Base-by-base conservation (phyloP, 37 sponge, comb jelly and placozoan genomes). In the Petrosia ficiformis region DNA sequence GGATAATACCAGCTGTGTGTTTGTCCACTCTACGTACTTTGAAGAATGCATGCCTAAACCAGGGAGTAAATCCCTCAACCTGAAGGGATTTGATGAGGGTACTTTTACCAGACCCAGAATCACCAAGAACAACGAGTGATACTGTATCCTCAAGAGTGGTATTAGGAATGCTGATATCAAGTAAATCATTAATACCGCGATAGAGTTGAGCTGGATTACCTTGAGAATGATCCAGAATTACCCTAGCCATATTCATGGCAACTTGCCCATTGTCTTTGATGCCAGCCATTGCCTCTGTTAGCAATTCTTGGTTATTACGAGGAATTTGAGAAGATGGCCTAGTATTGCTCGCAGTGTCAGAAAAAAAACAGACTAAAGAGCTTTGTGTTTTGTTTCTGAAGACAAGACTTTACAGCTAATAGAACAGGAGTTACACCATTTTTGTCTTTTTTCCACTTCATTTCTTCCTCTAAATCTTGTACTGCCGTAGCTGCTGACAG, bases 11-110 rank as follows among this genome's bases (percentile, higher is more conserved):
- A 5, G 25, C 57, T 22, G 11, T 57, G 71, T 78, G 79, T 59
- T 44, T 28, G 38, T 30, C 59, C 11, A 35, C 25, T 11, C 25
- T 29, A 3, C 42, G 22, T 19, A 11, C 54, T 6, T 36, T 54
- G n/a, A 14, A 21, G 14, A 21, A 30, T 25, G 26, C n/a, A 42
- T 29, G 5, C 8, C 1, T 31, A 2, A 77, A 44, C 33, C 39
- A 1, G 2, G 32, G 31, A 1, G 3, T 31, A 39, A 19, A 34
- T 22, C 69, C 34, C 2, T 70, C 72, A 21, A 32, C 28, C 19
- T 73, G 82, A 8, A 81, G 56, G 1, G 82, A 52, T 26, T 64
- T 81, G 32, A 81, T 73, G 14, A 81, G 35, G 4, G 82, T 66
- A 39, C 73, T 81, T 67, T 81, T 81, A 22, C 82, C 82, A 30